Percentiles rank a stretch among this genome's conserved stretches.
Conservation (phyloP, 2,888 invertebrate species). For the Andrena haemorrhoa region DNA sequence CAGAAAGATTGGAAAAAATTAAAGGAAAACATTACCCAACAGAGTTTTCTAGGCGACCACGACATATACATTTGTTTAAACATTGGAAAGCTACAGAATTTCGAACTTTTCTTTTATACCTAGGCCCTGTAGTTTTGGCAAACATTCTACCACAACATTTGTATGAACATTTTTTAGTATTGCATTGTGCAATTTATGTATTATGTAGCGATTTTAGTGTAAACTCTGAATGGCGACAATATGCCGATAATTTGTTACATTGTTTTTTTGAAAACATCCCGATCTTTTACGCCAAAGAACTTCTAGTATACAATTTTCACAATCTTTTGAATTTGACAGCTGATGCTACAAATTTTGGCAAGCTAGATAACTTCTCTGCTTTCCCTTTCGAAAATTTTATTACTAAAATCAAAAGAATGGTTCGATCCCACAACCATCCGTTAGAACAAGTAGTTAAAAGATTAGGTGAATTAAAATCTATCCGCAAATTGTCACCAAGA, state of each 20-base stretch:
- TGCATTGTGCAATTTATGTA: conserved; percentile 2
- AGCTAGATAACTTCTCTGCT: too few relatives aligned
- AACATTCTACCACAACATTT: background rate
- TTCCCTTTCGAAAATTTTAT: background rate
- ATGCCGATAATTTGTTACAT: background rate
- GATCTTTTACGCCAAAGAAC: conserved; percentile 3
- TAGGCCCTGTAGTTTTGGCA: background rate
- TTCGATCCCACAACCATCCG: conserved; percentile 4
- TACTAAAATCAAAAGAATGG: background rate
- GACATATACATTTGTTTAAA: background rate
- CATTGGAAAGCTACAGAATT: conserved; percentile 5
- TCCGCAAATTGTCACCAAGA: too few relatives aligned
- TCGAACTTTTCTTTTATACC: background rate
- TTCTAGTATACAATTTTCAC: background rate
- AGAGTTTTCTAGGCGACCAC: conserved; percentile 3
- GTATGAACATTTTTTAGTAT: background rate
- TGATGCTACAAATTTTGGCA: too few relatives aligned
- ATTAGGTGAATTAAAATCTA: background rate
- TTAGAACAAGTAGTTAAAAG: background rate
- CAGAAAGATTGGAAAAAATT: conserved; percentile 1
- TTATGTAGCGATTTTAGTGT: background rate
- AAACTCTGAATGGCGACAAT: background rate
- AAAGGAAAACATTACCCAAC: background rate
- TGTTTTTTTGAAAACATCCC: background rate
- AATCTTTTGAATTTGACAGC: conserved; percentile 1